Evolutionary conservation across 2,888 invertebrate genomes (phyloP).

Genomic region (Nesidiocoris tenuis): DNA sequence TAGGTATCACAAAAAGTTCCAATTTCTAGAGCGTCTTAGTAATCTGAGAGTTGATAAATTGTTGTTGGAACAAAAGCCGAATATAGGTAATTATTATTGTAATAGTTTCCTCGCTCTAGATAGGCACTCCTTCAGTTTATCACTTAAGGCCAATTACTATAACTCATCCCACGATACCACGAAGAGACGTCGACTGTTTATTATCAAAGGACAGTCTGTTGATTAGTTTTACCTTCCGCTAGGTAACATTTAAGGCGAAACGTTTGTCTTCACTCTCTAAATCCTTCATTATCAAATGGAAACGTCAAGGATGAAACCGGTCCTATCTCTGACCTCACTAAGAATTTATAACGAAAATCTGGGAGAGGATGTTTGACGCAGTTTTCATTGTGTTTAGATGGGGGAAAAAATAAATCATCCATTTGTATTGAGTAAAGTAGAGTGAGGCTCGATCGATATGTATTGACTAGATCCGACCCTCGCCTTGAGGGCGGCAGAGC

Average conservation of each 20-base stretch:
- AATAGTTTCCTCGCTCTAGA: slow-evolving; percentile 28
- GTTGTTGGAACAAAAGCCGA: slow-evolving; percentile 12
- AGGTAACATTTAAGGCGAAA: slow-evolving; percentile 11
- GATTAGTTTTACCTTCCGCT: neutral
- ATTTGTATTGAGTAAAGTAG: no score
- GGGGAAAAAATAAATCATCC: no score
- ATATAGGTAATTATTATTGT: slow-evolving; percentile 40
- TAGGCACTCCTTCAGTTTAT: slow-evolving; percentile 23
- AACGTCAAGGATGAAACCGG: neutral
- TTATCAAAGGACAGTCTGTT: neutral
- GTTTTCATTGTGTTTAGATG: no score
- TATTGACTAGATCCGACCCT: no score
- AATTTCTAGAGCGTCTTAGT: neutral
- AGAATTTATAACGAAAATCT: no score
- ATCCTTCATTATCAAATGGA: neutral
- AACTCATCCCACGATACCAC: slow-evolving; percentile 24
- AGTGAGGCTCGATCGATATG: no score
- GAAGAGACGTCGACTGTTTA: slow-evolving; percentile 3
- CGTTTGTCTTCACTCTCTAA: slow-evolving; percentile 5
- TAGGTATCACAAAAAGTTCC: neutral
- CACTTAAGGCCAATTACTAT: slow-evolving; percentile 42
- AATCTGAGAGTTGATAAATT: slow-evolving; percentile 24
- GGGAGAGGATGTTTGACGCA: no score
- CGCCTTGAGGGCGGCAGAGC: no score
- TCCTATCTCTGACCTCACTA: neutral